Percentiles rank a stretch among this genome's conserved stretches.
phyloP scores from a whole-genome alignment of 2,113 vertebrate species.

The Sturnus vulgaris region DNA sequence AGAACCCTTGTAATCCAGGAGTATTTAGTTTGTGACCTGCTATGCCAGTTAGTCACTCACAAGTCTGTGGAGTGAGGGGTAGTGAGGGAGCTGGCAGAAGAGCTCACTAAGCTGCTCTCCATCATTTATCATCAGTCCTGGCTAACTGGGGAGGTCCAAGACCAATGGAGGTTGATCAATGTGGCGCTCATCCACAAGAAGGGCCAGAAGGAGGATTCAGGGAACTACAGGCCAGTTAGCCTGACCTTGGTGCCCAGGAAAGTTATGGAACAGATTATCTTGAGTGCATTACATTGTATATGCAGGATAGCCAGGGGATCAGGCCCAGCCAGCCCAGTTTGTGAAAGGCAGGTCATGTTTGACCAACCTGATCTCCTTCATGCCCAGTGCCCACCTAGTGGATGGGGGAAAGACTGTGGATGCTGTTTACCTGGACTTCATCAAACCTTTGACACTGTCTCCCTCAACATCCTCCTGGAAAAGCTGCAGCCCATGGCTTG shows the following conservation, averaged over 20 bases:
- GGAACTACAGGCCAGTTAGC: neutral
- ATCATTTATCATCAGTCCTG: neutral
- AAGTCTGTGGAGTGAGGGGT: neutral
- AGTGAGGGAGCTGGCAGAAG: neutral
- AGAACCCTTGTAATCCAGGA: neutral
- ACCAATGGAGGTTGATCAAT: accelerated
- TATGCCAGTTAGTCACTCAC: neutral
- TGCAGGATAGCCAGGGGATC: neutral
- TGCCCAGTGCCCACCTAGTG: neutral
- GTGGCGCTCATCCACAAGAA: neutral
- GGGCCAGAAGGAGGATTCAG: neutral
- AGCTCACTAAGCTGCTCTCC: neutral
- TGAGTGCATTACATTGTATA: neutral
- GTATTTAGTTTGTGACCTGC: neutral
- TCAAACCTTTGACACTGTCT: neutral
- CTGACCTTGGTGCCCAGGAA: neutral
- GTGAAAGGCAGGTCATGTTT: neutral
- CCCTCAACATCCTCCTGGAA: neutral
- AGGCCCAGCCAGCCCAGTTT: neutral
- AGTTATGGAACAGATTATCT: neutral
- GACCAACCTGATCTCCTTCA: neutral
- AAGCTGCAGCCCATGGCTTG: neutral
- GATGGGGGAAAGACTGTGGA: neutral
- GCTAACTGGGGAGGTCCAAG: neutral
- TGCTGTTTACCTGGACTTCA: neutral